Evolutionary conservation across 1,140 invertebrate species (phyloP).

Genomic region (Drosophila pallidifrons): DNA sequence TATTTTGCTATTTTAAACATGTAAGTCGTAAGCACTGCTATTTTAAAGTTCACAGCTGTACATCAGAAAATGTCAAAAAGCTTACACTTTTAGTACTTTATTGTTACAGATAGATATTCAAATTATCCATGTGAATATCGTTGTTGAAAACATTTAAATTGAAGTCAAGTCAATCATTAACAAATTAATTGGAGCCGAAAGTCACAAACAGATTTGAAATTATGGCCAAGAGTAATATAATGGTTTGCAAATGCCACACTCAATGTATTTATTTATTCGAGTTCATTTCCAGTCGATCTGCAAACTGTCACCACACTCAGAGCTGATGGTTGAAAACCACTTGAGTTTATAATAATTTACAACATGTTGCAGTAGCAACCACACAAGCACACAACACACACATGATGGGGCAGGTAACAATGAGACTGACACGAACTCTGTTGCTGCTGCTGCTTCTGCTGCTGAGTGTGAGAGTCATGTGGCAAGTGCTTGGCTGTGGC

Average conservation of each 20-base stretch:
- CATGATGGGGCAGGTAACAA: slow-evolving; percentile 41
- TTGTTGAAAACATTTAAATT: neutral
- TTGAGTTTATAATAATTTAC: slow-evolving; percentile 73
- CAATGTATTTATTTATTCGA: slow-evolving; percentile 33
- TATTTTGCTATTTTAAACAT: too few species aligned
- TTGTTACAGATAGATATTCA: too few species aligned
- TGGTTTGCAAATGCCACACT: neutral
- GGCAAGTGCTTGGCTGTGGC: slow-evolving; percentile 34
- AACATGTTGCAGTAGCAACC: slow-evolving; percentile 71
- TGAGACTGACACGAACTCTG: slow-evolving; percentile 64
- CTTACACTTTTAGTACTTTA: too few species aligned
- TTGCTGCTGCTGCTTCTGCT: slow-evolving; percentile 1
- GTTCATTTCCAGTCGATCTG: slow-evolving; percentile 45
- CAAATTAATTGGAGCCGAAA: slow-evolving; percentile 15
- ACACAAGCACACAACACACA: slow-evolving; percentile 45
- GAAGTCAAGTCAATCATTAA: slow-evolving; percentile 6
- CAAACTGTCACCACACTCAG: slow-evolving; percentile 34
- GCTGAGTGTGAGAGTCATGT: slow-evolving; percentile 42
- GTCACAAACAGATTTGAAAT: slow-evolving; percentile 21
- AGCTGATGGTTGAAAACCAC: slow-evolving; percentile 55
- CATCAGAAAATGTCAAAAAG: too few species aligned
- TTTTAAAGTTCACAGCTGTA: too few species aligned
- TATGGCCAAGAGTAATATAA: slow-evolving; percentile 5
- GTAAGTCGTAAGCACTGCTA: too few species aligned
- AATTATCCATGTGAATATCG: too few species aligned